A percentile compares a stretch with the other conserved stretches of the same genome.
phyloP scores from a whole-genome alignment of 2,113 vertebrate genomes.

The Callithrix jacchus region DNA sequence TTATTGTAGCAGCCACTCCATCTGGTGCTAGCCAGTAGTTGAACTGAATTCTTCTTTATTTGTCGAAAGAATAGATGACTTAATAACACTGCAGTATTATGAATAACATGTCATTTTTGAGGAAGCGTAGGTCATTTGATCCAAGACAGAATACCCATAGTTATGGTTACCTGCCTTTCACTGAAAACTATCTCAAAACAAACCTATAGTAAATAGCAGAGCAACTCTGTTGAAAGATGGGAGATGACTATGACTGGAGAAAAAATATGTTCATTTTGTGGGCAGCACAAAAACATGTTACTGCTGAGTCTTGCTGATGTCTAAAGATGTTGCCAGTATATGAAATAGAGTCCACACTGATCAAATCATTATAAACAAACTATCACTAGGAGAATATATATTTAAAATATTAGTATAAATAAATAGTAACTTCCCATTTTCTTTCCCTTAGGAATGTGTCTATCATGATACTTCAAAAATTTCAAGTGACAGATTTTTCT shows the following conservation, averaged over 20 bases:
- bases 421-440: not conserved
- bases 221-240: not conserved
- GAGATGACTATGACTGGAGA: not conserved
- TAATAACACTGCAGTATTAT: conserved; percentile 29
- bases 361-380: not conserved
- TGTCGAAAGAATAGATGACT: not conserved
- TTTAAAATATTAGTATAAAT: not conserved
- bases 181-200: conserved; percentile 38
- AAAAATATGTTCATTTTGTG: not conserved
- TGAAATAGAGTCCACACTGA: not conserved
- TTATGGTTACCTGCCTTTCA: not conserved
- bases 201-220: not conserved
- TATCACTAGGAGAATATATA: not conserved
- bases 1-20: conserved; percentile 11
- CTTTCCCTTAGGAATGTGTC: not conserved
- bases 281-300: not conserved
- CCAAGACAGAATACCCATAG: conserved; percentile 2
- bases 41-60: not conserved
- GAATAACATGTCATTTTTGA: conserved; percentile 12
- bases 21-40: not conserved
- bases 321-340: not conserved
- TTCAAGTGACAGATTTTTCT: not conserved
- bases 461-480: not conserved
- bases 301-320: not conserved
- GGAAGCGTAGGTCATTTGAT: conserved; percentile 27